phyloP scores from a whole-genome alignment of 2,797 vertebrate species.

The Poliocrania exsul region DNA sequence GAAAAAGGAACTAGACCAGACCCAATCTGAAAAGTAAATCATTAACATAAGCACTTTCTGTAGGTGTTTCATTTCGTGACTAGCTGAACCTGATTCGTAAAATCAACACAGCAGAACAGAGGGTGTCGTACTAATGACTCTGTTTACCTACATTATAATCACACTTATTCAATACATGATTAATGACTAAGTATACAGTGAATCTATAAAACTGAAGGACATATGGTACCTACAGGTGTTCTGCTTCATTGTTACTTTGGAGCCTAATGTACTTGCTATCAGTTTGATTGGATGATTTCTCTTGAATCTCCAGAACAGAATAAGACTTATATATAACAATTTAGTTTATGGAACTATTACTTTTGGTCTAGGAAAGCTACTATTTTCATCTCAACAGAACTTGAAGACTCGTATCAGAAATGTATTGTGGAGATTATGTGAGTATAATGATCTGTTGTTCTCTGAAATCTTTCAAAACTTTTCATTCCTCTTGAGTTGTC shows the following conservation, averaged over 20 bases:
- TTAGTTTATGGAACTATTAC: not conserved
- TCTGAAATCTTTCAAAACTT: not conserved
- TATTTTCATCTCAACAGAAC: not conserved
- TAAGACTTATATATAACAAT: not conserved
- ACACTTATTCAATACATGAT: slow-evolving; percentile 46
- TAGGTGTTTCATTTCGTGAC: slow-evolving; percentile 44
- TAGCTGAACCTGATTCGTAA: slow-evolving; percentile 45
- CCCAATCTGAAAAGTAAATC: slow-evolving; percentile 58
- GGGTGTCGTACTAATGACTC: slow-evolving; percentile 1
- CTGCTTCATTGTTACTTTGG: slow-evolving; percentile 7
- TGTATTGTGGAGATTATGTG: slow-evolving; percentile 76
- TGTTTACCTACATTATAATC: slow-evolving; percentile 67
- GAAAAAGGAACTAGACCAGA: not conserved
- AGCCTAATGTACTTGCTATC: not conserved
- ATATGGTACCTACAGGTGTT: not conserved
- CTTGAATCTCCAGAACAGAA: not conserved
- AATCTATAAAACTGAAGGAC: slow-evolving; percentile 9
- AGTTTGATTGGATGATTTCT: not conserved
- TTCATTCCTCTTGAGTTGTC: not conserved
- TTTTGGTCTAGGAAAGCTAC: not conserved
- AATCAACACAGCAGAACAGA: slow-evolving; percentile 60
- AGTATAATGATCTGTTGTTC: slow-evolving; percentile 62
- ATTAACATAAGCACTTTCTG: slow-evolving; percentile 67
- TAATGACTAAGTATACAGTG: slow-evolving; percentile 62
- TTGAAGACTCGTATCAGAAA: slow-evolving; percentile 29